Percentiles rank a stretch among this genome's conserved stretches.
phyloP scores from a whole-genome alignment of 1,140 invertebrate species.

The Euura saliciscinereae region DNA sequence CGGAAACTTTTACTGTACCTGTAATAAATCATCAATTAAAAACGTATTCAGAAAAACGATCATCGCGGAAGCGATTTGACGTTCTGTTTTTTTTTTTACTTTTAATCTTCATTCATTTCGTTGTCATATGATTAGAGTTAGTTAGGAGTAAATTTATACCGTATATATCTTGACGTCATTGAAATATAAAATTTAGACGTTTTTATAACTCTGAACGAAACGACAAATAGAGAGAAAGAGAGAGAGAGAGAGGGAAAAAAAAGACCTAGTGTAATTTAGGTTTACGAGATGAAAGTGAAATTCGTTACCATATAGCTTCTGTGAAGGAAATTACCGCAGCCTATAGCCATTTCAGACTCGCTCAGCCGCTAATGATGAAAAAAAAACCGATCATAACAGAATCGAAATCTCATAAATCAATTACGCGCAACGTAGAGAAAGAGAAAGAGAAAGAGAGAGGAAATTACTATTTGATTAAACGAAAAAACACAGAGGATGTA shows the following conservation, averaged over 20 bases:
- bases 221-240: too few relatives aligned
- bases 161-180: too few relatives aligned
- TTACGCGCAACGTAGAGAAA: not conserved
- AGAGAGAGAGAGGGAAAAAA: not conserved
- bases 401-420: not conserved
- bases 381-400: not conserved
- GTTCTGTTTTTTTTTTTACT: not conserved
- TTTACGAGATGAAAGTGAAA: slow-evolving; percentile 49
- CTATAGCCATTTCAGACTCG: not conserved
- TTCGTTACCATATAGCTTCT: slow-evolving; percentile 16
- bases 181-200: too few relatives aligned
- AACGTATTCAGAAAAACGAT: too few relatives aligned
- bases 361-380: not conserved
- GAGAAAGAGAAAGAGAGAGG: not conserved
- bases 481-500: not conserved
- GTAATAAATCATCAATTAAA: too few relatives aligned
- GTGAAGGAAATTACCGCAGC: not conserved
- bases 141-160: too few relatives aligned
- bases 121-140: too few relatives aligned
- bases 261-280: slow-evolving; percentile 22
- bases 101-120: not conserved
- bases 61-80: too few relatives aligned
- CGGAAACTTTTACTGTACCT: too few relatives aligned
- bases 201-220: too few relatives aligned
- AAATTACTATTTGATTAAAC: not conserved